A percentile compares a stretch with the other conserved stretches of the same genome.
Evolutionary conservation across 92 coral and sea anemone genomes (phyloP).

Genomic region (Porites lobata): DNA sequence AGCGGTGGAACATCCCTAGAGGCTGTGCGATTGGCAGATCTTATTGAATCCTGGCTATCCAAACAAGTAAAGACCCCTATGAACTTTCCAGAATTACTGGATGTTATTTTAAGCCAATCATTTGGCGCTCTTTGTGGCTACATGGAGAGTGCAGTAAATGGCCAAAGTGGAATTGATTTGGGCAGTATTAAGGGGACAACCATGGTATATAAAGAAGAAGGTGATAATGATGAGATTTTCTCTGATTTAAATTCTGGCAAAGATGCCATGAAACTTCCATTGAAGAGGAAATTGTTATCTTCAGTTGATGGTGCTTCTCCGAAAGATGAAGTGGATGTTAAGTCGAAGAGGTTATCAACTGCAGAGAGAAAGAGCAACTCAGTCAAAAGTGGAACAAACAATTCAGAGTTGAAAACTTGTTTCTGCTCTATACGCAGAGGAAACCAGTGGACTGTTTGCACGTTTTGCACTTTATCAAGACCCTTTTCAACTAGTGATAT

Average conservation of each 20-base stretch:
- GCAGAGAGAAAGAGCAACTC: not conserved
- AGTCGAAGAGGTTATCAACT: not conserved
- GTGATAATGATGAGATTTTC: not conserved
- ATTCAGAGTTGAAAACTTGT: slow-evolving; percentile 42
- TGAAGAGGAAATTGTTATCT: slow-evolving; percentile 11
- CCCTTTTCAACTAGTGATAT: not conserved
- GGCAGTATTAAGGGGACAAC: not conserved
- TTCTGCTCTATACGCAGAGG: slow-evolving; percentile 86
- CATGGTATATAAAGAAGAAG: not conserved
- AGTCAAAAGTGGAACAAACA: not conserved
- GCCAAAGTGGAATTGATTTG: not conserved
- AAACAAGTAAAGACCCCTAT: slow-evolving; percentile 26
- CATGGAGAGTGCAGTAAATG: slow-evolving; percentile 40
- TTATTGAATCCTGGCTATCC: slow-evolving; percentile 75
- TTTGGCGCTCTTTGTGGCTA: slow-evolving; percentile 78
- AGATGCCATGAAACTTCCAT: not conserved
- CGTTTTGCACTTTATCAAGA: slow-evolving; percentile 23
- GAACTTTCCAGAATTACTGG: slow-evolving; percentile 73
- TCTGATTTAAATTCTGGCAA: not conserved
- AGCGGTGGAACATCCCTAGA: slow-evolving; percentile 86
- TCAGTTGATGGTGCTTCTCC: not conserved
- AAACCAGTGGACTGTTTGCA: slow-evolving; percentile 66
- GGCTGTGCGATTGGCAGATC: slow-evolving; percentile 81
- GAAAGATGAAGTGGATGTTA: not conserved
- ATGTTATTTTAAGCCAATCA: slow-evolving; percentile 76